A percentile compares a stretch with the other conserved stretches of the same genome.
phyloP scores from a whole-genome alignment of 2,797 vertebrate genomes.

The Halcyon badia region DNA sequence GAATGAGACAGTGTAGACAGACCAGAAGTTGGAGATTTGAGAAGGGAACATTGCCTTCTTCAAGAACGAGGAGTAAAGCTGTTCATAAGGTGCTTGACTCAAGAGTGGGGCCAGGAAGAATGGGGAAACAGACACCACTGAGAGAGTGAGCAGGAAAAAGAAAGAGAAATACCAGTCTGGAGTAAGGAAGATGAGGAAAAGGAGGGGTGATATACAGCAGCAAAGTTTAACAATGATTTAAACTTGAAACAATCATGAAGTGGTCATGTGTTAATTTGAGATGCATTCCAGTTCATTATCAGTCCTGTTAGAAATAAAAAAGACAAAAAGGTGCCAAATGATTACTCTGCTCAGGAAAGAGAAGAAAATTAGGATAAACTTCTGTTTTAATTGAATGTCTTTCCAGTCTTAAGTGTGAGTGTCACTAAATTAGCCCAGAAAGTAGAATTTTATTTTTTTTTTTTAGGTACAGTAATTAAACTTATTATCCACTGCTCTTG shows the following conservation, averaged over 20 bases:
- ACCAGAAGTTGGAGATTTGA: neutral
- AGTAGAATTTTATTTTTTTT: neutral
- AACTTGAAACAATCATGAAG: neutral
- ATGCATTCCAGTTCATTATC: neutral
- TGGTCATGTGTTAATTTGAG: neutral
- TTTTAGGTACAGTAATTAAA: neutral
- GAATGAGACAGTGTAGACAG: neutral
- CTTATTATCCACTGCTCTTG: neutral
- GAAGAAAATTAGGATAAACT: neutral
- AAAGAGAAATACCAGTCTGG: neutral
- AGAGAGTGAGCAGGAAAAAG: fast-evolving
- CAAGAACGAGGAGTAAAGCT: neutral
- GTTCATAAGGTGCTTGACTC: fast-evolving
- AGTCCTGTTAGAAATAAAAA: neutral
- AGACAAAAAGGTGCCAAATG: neutral
- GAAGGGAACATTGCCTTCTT: neutral
- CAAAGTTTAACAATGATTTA: neutral
- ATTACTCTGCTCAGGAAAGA: neutral
- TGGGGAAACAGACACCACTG: neutral
- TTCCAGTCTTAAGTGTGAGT: neutral
- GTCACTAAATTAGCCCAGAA: neutral
- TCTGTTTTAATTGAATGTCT: neutral
- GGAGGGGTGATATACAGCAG: neutral
- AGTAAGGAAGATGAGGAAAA: neutral
- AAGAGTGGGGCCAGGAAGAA: neutral